Evolutionary conservation across 2,797 vertebrate species (phyloP).

Genomic region (Thripadectes ignobilis): DNA sequence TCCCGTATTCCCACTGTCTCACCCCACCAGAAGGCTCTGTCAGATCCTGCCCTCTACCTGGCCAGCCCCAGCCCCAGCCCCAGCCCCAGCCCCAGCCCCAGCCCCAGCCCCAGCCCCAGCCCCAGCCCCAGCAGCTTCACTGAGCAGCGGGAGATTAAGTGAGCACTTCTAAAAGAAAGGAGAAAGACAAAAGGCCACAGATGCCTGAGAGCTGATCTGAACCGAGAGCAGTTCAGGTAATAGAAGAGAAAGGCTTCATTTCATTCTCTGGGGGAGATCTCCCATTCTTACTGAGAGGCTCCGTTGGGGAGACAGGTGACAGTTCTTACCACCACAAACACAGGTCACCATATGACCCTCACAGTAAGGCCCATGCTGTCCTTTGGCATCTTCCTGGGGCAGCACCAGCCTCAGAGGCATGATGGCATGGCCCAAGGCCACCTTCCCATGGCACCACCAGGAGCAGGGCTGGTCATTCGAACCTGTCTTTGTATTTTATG

Average conservation of each 20-base stretch:
- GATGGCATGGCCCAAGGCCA: too few species aligned
- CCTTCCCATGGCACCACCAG: background rate
- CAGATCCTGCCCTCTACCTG: background rate
- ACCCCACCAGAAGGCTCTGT: background rate
- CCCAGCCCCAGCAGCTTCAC: background rate
- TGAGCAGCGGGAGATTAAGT: background rate
- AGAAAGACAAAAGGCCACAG: background rate
- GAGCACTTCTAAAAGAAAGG: background rate
- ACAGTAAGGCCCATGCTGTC: background rate
- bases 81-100: background rate
- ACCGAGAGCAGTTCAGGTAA: background rate
- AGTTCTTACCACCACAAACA: background rate
- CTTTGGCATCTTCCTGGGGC: background rate
- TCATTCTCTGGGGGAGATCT: background rate
- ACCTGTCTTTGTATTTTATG: background rate
- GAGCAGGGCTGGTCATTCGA: background rate
- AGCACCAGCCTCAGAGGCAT: background rate
- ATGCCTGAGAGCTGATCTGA: background rate
- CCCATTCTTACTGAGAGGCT: background rate
- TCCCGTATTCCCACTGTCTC: background rate
- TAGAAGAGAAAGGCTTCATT: background rate
- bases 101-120: background rate
- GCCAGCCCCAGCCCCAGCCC: background rate
- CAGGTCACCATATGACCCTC: background rate
- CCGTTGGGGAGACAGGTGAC: fast-evolving